A percentile compares a stretch with the other conserved stretches of the same genome.
Evolutionary conservation across 2,888 invertebrate species (phyloP).

Genomic region (Papilio elwesi): DNA sequence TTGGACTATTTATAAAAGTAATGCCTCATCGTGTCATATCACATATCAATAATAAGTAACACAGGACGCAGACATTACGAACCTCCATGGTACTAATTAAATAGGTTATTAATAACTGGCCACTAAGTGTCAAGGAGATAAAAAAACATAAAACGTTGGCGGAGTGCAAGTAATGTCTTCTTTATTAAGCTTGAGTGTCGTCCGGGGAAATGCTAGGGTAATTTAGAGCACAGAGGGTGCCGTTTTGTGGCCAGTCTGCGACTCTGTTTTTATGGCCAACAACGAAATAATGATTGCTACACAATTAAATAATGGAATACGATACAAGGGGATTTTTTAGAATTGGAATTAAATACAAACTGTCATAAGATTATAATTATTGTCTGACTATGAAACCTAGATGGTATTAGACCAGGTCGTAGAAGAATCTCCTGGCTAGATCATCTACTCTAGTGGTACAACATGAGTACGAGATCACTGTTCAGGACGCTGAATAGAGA

Average conservation of each 20-base stretch:
- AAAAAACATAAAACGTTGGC: slow-evolving; percentile 27
- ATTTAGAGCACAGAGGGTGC: slow-evolving; percentile 52
- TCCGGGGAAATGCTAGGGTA: slow-evolving; percentile 48
- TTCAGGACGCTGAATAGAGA: too few species aligned
- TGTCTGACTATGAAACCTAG: not conserved
- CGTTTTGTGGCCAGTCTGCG: slow-evolving; percentile 43
- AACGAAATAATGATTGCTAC: slow-evolving; percentile 20
- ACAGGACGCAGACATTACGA: not conserved
- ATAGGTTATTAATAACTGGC: slow-evolving; percentile 25
- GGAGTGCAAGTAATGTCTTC: slow-evolving; percentile 32
- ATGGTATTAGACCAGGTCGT: not conserved
- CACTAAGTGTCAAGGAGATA: slow-evolving; percentile 37
- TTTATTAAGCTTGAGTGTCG: slow-evolving; percentile 23
- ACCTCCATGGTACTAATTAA: slow-evolving; percentile 9
- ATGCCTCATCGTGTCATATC: not conserved
- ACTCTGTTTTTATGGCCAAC: not conserved
- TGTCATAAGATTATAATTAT: not conserved
- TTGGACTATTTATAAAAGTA: too few species aligned
- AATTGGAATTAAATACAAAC: not conserved
- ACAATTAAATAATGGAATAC: not conserved
- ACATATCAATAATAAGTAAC: not conserved
- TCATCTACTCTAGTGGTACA: too few species aligned
- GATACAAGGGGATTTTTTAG: not conserved
- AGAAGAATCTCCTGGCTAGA: too few species aligned
- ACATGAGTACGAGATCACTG: too few species aligned